Base-by-base conservation (phyloP, 2,113 vertebrate genomes). In the Cepphus grylle region DNA sequence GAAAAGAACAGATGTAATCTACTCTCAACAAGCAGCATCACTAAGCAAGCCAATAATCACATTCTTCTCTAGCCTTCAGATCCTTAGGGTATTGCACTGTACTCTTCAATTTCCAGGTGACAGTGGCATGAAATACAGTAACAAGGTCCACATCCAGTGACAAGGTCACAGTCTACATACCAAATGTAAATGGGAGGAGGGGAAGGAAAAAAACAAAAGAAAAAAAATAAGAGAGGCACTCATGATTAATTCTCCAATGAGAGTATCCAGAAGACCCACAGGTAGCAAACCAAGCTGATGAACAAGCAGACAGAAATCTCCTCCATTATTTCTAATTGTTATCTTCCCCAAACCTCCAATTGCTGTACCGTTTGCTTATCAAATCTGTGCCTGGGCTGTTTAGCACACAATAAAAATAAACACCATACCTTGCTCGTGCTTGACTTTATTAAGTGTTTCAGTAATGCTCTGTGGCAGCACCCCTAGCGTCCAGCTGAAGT, bases 21-120 rank as follows among this genome's bases (percentile, higher is more conserved):
- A 95, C 74, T 93, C 89, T 95, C 59, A 93, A 86, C 53, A 81
- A 91, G 87, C 74, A 93, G 89, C 89, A 93, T 43, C 26, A 18
- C 89, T 94, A 95, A 93, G 71, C 55, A 93, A 97, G 93, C 73
- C 65, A 89, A 79, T 86, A 92, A 92, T 86, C 82, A 78, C 81
- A 82, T 74, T 96, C 70, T 96, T 69, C 52, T 94, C 93, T 96
- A 97, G 86, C 81, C 91, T 96, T 97, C 84, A 83, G 78, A 77
- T 90, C 93, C 91, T 96, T 90, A 87, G 58, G 42, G 65, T 50
- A 95, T 22, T 93, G 83, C 70, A 93, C 23, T 94, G 81, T 71
- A 88, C 59, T 95, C 91, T 80, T 93, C 32, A 0, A 89, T 76
- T 88, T 94, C 91, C 95, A 95, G 91, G 78, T 93, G 93, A 78